Evolutionary conservation across 1,140 invertebrate genomes (phyloP).

Genomic region (Cephus cinctus): DNA sequence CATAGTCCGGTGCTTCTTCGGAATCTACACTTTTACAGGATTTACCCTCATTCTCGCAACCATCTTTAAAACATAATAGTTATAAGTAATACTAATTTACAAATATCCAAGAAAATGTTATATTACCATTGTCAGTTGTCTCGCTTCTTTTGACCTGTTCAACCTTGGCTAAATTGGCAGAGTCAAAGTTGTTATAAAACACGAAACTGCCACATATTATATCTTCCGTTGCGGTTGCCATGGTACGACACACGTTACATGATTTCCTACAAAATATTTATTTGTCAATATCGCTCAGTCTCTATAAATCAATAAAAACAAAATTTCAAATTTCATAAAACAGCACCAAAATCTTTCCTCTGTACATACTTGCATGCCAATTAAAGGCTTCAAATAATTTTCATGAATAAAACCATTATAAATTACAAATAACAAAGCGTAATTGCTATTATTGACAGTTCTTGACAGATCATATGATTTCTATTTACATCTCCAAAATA

Average conservation of each 20-base stretch:
- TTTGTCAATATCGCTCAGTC: neutral
- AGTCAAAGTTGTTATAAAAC: slow-evolving; percentile 83
- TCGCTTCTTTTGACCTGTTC: slow-evolving; percentile 60
- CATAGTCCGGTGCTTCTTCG: slow-evolving; percentile 65
- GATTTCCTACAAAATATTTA: slow-evolving; percentile 12
- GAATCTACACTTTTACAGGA: slow-evolving; percentile 30
- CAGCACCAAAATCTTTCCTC: no score
- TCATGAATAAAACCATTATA: neutral
- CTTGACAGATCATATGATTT: slow-evolving; percentile 18
- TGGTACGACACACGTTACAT: slow-evolving; percentile 16
- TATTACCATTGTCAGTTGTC: slow-evolving; percentile 35
- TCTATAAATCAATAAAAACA: neutral
- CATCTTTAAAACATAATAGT: slow-evolving; percentile 24
- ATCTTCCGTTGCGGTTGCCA: slow-evolving; percentile 43
- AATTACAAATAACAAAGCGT: neutral
- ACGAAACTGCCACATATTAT: slow-evolving; percentile 65
- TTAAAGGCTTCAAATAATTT: no score
- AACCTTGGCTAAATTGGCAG: slow-evolving; percentile 79
- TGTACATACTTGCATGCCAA: no score
- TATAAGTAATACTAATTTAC: no score
- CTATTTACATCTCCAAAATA: slow-evolving; percentile 15
- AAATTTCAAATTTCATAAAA: slow-evolving; percentile 6
- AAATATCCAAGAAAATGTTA: no score
- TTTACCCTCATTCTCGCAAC: slow-evolving; percentile 26
- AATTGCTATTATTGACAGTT: neutral